Evolutionary conservation across 2,797 vertebrate genomes (phyloP), one percentile per base, ranked within the genome.

Genomic region (Clamator glandarius): DNA sequence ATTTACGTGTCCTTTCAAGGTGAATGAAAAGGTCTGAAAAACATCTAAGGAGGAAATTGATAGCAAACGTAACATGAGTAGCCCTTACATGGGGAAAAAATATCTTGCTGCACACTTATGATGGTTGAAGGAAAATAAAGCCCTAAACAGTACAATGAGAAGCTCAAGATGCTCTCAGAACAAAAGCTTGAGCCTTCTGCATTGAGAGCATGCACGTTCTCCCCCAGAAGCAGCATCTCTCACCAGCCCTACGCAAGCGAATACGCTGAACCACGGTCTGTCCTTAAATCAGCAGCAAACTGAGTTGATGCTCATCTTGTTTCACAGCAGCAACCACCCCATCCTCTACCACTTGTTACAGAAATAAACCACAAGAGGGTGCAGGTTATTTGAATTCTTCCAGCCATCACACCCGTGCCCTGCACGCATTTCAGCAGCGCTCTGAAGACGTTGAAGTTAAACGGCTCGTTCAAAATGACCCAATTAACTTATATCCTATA

Each of bases 341-440:
- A 1, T 41, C 44, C 14, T 20, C 87, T 82, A n/a, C 44, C 2
- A 26, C 19, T 55, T 26, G 3, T 15, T 42, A 7, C 69, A 66
- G 39, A 62, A 42, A 42, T 1, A 6, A 74, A 57, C 93, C 95
- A 94, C 83, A 8, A 92, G 93, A 86, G 84, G 95, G 76, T 51
- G 90, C 89, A 35, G 5, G 2, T 18, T 5, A 12, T 46, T 61
- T 14, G 72, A 59, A 2, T 39, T 35, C 59, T 76, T 23, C 82
- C 92, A 36, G 1, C 13, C 51, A 12, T 15, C 66, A 14, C 2
- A 11, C 16, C 12, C n/a, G n/a, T n/a, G n/a, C n/a, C n/a, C n/a
- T n/a, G n/a, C n/a, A n/a, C n/a, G n/a, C n/a, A 46, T 5, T 5
- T 18, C 4, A 64, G 79, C 84, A 23, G 5, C 1, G 55, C 61